A percentile compares a stretch with the other conserved stretches of the same genome.
phyloP scores from a whole-genome alignment of 2,797 vertebrate genomes.

The Melanotaenia boesemani region DNA sequence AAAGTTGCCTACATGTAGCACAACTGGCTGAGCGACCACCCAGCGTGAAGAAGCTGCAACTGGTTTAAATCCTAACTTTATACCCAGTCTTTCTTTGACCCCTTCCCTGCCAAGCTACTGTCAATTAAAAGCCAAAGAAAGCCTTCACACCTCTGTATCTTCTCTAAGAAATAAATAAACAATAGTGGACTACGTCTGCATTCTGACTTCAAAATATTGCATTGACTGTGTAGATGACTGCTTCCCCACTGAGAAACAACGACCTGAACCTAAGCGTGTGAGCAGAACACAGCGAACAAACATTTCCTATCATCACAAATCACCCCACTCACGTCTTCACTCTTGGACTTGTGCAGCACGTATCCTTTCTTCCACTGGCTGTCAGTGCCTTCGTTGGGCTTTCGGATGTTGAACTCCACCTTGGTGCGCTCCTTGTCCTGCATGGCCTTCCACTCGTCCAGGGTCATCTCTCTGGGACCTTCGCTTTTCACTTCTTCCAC shows the following conservation, averaged over 20 bases:
- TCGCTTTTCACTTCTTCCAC: constrained; percentile 97
- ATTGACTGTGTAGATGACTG: background rate
- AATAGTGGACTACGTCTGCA: too few species aligned
- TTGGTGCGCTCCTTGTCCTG: constrained; percentile 98
- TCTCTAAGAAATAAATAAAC: too few species aligned
- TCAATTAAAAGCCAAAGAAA: too few species aligned
- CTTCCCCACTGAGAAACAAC: background rate
- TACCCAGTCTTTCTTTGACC: too few species aligned
- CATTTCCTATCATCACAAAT: too few species aligned
- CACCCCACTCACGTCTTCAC: constrained; percentile 89
- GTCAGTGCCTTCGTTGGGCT: constrained; percentile 97
- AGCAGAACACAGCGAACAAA: too few species aligned
- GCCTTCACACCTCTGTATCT: too few species aligned
- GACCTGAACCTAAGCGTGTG: background rate
- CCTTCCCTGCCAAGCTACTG: too few species aligned
- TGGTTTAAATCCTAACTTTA: too few species aligned
- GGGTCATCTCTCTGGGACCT: constrained; percentile 98
- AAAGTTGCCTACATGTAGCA: too few species aligned
- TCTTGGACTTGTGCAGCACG: constrained; percentile 99
- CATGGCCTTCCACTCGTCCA: constrained; percentile 99
- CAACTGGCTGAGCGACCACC: too few species aligned
- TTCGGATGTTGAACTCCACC: constrained; percentile 99
- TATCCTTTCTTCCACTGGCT: constrained; percentile 99
- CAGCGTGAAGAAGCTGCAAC: too few species aligned
- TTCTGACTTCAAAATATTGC: background rate